These are phyloP conservation scores for Metopia argyrocephala DNA, from an alignment of 2,888 invertebrate species.

Conservation along the genomic window DNA sequence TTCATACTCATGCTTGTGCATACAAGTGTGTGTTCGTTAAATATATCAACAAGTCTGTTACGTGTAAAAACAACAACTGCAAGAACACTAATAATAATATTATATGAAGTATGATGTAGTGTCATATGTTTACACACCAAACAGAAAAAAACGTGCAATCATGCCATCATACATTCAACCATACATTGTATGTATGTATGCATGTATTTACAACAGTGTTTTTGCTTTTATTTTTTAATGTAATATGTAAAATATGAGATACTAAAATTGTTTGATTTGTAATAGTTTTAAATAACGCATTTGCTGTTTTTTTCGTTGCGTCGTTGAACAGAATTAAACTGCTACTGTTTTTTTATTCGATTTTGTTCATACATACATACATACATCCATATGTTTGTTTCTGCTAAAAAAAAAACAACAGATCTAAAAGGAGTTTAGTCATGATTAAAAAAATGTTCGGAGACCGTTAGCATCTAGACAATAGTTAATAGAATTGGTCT, in stretches of 20 bases:
- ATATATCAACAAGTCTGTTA: slow-evolving; percentile 52
- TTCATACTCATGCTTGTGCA: slow-evolving; percentile 6
- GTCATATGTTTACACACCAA: slow-evolving; percentile 19
- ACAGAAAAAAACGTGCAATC: background rate
- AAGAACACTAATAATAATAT: slow-evolving; percentile 10
- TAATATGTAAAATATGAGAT: slow-evolving; percentile 15
- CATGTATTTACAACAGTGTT: background rate
- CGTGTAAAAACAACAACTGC: slow-evolving; percentile 37
- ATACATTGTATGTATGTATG: background rate
- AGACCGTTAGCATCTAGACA: too few species aligned
- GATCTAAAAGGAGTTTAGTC: too few species aligned
- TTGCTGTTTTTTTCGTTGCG: background rate
- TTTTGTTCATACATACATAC: too few species aligned
- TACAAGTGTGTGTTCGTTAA: slow-evolving; percentile 22
- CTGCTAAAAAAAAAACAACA: too few species aligned
- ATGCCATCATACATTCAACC: background rate
- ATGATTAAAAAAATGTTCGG: too few species aligned
- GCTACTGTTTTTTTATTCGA: slow-evolving; percentile 37
- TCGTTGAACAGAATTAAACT: slow-evolving; percentile 11
- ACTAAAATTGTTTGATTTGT: slow-evolving; percentile 27
- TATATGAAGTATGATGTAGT: slow-evolving; percentile 23
- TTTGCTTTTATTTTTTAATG: background rate
- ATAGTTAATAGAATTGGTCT: too few species aligned
- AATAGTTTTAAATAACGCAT: slow-evolving; percentile 37
- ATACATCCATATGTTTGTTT: too few species aligned